Evolutionary conservation across 2,888 invertebrate genomes (phyloP), one percentile per base, ranked within the genome.

Genomic region (Brachynemurus nebulosus): DNA sequence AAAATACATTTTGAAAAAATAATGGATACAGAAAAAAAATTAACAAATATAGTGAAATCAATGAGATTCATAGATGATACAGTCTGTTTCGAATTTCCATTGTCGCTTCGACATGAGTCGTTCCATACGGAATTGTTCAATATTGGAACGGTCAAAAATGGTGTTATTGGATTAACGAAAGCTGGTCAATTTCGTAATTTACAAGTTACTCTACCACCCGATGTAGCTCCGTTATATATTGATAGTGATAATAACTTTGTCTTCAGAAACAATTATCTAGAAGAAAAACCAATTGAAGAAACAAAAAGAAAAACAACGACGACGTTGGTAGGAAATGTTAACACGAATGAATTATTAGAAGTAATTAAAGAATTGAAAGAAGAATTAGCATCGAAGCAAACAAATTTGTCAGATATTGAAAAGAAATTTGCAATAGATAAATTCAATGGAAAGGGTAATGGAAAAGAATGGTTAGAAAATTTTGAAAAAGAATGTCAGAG

Each of bases 81-180:
- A n/a, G n/a, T n/a, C n/a, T n/a, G n/a, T n/a, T n/a, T n/a, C n/a
- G n/a, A n/a, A n/a, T n/a, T n/a, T n/a, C n/a, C n/a, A n/a, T n/a
- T n/a, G n/a, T n/a, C n/a, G n/a, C n/a, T n/a, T 33, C 33, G 16
- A 33, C 12, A 33, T 33, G 33, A 33, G 16, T 33, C 33, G n/a
- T 16, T 9, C n/a, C 27, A 33, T 16, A 9, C 33, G n/a, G 33
- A 33, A 33, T 16, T 33, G 16, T 33, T 33, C 33, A n/a, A 33
- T 14, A 33, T 33, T 33, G 33, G 33, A n/a, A 33, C 33, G 16
- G 33, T 33, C 12, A 33, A 33, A 33, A 33, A 33, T 33, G 33
- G 12, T 14, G n/a, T 16, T 14, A 33, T 14, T 33, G 16, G 33
- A 14, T 14, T 33, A 16, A 16, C 16, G 33, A 33, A 33, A 9